A percentile compares a stretch with the other conserved stretches of the same genome.
phyloP scores from a whole-genome alignment of 2,797 vertebrate genomes.

The Chlorospingus flavigularis region DNA sequence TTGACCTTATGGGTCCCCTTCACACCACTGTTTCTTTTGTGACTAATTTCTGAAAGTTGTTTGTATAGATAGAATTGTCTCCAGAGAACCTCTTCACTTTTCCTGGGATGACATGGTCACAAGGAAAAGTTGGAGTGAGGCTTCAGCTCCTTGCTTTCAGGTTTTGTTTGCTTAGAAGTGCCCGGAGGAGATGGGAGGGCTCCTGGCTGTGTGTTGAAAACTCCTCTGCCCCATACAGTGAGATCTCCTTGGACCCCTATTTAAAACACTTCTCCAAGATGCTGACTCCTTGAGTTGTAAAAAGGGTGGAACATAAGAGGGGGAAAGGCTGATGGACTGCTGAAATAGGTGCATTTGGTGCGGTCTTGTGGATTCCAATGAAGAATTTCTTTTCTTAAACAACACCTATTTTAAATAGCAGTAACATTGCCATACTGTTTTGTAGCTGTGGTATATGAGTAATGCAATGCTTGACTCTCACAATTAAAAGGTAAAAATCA shows the following conservation, averaged over 20 bases:
- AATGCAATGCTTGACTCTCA: neutral
- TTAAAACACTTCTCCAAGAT: neutral
- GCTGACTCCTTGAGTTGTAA: neutral
- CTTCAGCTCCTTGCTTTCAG: neutral
- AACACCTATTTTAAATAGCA: neutral
- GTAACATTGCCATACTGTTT: neutral
- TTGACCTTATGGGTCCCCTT: neutral
- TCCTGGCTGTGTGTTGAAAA: neutral
- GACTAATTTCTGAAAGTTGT: neutral
- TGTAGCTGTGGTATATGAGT: neutral
- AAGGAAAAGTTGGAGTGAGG: neutral
- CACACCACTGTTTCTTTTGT: neutral
- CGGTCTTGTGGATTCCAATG: neutral
- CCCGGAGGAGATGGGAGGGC: neutral
- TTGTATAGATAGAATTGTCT: rapidly evolving
- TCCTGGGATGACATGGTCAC: neutral
- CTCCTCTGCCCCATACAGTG: neutral
- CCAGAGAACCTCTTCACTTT: neutral
- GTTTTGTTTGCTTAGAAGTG: neutral
- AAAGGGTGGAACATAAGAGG: neutral
- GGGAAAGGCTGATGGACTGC: neutral
- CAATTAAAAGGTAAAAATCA: neutral
- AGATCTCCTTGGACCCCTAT: neutral
- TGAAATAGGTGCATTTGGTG: neutral
- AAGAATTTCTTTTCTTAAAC: neutral